Evolutionary conservation across 2,888 invertebrate species (phyloP), one percentile per base, ranked within the genome.

Genomic region (Frankliniella intonsa): DNA sequence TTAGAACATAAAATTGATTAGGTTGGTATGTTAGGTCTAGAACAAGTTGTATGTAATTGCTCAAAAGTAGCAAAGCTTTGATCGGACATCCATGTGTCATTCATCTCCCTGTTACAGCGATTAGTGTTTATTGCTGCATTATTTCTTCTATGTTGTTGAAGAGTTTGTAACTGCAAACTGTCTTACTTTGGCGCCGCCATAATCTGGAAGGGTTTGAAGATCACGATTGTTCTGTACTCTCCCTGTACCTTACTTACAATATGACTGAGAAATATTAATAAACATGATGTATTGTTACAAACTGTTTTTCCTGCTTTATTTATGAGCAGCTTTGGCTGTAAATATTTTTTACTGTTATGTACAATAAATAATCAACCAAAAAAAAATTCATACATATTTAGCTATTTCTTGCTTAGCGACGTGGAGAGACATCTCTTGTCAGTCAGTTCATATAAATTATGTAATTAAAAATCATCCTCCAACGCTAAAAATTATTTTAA

Each of bases 211-310:
- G 69, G 69, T 76, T 76, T 76, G 69, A 76, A 76, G 69, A 76
- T 76, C 69, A 22, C 25, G 69, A 25, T 76, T 76, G 69, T 76
- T 76, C 69, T 76, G 25, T 76, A 76, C 69, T 76, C 69, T 76
- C 69, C 69, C 69, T 76, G 69, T 76, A 76, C 69, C 69, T 76
- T 76, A 76, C 69, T 76, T 76, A 76, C 69, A 76, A 76, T 76
- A 76, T 76, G 69, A 76, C 69, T 76, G 69, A 76, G 69, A 76
- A 76, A 76, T 76, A 76, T 76, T 76, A 76, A 76, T 76, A 76
- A 76, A 76, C 69, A 76, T 76, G 69, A 76, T 76, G 69, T 76
- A 76, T 76, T 76, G 69, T 76, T 76, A 76, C 69, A 76, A 55
- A 9, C 3, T 76, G 69, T 25, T 22, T 76, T 76, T 62, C 14